Percentiles rank a stretch among this genome's conserved stretches.
phyloP scores from a whole-genome alignment of 2,113 vertebrate species.

The Prinia subflava region DNA sequence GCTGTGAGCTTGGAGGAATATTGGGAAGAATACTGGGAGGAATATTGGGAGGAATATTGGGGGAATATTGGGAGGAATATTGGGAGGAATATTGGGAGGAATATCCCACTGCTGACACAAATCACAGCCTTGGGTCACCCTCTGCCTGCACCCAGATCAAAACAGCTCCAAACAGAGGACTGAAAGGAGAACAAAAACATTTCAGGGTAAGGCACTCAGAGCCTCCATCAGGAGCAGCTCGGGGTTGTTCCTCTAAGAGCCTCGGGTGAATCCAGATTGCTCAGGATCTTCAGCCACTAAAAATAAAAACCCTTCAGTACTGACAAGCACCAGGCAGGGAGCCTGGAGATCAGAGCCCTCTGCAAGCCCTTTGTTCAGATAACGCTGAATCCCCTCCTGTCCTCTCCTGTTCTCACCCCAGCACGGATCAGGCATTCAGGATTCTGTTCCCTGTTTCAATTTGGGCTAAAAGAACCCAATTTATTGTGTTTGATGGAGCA shows the following conservation, averaged over 20 bases:
- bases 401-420: background rate
- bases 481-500: background rate
- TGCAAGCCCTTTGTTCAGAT: background rate
- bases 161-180: background rate
- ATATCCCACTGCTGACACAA: background rate
- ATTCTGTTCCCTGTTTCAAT: fast-evolving
- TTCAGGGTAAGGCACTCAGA: background rate
- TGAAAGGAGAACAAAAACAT: background rate
- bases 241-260: background rate
- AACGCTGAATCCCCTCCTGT: background rate
- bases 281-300: background rate
- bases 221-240: background rate
- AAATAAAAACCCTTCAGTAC: background rate
- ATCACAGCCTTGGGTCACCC: background rate
- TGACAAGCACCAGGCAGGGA: background rate
- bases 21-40: no score
- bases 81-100: background rate
- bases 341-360: background rate
- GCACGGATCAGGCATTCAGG: background rate
- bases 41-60: no score
- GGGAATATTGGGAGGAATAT: no score
- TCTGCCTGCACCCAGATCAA: background rate
- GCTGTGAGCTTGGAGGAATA: fast-evolving
- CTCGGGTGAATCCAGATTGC: background rate
- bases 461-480: background rate